Evolutionary conservation across 2,113 vertebrate genomes (phyloP).

Genomic region (Oreochromis aureus): DNA sequence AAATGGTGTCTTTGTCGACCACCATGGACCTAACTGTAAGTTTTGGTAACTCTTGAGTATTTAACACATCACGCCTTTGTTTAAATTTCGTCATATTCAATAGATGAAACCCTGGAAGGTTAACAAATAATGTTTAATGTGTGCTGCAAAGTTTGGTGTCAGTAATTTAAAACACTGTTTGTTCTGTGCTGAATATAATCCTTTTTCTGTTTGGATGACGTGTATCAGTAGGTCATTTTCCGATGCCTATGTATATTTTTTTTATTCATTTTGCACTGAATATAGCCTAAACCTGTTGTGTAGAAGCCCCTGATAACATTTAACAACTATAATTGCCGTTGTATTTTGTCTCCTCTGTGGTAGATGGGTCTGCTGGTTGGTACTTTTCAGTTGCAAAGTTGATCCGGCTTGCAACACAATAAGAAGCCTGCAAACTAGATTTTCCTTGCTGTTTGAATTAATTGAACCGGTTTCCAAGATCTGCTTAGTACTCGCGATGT

Average conservation of each 20-base stretch:
- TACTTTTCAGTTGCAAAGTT: neutral
- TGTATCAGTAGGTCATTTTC: neutral
- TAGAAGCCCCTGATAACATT: neutral
- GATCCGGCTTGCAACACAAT: neutral
- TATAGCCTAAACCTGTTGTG: neutral
- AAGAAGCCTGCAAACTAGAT: neutral
- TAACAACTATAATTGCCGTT: neutral
- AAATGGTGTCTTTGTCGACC: neutral
- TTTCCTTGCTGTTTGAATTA: neutral
- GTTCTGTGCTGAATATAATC: neutral
- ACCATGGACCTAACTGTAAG: neutral
- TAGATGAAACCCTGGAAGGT: neutral
- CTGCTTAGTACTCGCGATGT: neutral
- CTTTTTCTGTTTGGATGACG: neutral
- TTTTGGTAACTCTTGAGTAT: neutral
- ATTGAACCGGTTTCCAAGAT: neutral
- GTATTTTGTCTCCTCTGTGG: neutral
- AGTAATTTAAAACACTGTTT: neutral
- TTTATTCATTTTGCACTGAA: neutral
- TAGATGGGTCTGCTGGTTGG: neutral
- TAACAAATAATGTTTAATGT: neutral
- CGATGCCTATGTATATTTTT: neutral
- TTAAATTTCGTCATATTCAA: neutral
- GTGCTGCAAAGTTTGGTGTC: neutral
- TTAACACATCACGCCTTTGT: neutral